These are phyloP conservation scores for Endotricha flammealis DNA, from an alignment of 2,888 invertebrate species.

Conservation along the genomic window DNA sequence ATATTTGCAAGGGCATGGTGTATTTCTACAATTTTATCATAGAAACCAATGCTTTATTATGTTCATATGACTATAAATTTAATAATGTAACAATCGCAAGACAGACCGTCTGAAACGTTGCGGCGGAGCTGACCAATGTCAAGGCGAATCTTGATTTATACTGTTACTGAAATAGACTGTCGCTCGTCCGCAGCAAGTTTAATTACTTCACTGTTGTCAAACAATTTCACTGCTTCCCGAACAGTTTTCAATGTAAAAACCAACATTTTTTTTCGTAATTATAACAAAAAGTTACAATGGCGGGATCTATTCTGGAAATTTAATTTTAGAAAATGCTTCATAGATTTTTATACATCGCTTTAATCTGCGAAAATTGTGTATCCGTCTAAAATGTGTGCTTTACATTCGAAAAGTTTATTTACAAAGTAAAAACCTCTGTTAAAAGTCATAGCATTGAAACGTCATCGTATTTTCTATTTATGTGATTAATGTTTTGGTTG, in stretches of 20 bases:
- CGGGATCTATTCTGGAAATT: too few relatives aligned
- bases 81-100: too few relatives aligned
- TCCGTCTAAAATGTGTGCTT: background rate
- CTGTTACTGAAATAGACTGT: conserved; percentile 42
- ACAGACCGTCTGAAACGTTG: background rate
- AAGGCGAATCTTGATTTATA: conserved; percentile 48
- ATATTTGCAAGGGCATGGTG: too few relatives aligned
- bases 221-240: too few relatives aligned
- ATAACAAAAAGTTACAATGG: too few relatives aligned
- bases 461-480: background rate
- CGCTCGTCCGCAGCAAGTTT: conserved; percentile 34
- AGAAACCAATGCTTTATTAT: too few relatives aligned
- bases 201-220: conserved; percentile 23
- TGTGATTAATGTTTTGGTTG: background rate
- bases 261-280: too few relatives aligned
- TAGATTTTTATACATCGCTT: background rate
- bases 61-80: too few relatives aligned
- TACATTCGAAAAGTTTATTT: conserved; percentile 1
- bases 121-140: conserved; percentile 40
- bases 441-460: background rate
- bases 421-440: background rate
- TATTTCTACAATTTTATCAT: too few relatives aligned
- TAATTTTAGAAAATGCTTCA: background rate
- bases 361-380: background rate
- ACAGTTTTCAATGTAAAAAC: too few relatives aligned